Evolutionary conservation across 2,888 invertebrate species (phyloP).

Genomic region (Epistrophella euchroma): DNA sequence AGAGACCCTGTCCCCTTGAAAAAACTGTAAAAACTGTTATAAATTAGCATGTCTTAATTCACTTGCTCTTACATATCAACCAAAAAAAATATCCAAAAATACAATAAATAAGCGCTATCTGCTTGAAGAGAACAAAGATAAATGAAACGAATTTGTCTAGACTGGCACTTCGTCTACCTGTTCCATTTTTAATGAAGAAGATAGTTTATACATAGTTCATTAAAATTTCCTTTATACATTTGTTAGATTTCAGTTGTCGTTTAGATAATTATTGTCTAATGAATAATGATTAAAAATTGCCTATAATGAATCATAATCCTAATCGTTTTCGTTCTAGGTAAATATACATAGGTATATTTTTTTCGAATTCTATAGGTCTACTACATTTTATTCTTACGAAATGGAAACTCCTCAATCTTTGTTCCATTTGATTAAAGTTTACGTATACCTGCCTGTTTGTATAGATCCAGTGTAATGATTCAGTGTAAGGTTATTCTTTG

Average conservation of each 20-base stretch:
- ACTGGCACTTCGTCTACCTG: neutral
- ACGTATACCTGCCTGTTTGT: too few species aligned
- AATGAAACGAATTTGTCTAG: neutral
- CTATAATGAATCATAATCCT: conserved; percentile 4
- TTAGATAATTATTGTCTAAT: neutral
- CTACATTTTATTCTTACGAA: too few species aligned
- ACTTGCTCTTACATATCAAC: neutral
- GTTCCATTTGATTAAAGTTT: too few species aligned
- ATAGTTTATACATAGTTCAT: neutral
- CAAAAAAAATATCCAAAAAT: neutral
- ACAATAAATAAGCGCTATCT: neutral
- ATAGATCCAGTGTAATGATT: too few species aligned
- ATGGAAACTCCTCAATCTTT: too few species aligned
- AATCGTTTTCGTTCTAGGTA: neutral
- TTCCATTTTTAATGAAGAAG: neutral
- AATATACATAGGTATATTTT: too few species aligned
- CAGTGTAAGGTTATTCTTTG: too few species aligned
- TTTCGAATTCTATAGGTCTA: too few species aligned
- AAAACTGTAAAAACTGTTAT: too few species aligned
- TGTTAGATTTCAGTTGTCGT: neutral
- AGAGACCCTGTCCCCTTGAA: too few species aligned
- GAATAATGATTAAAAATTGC: neutral
- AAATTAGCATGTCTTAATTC: too few species aligned
- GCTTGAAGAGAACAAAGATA: neutral
- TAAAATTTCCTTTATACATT: neutral